Percentiles rank a stretch among this genome's conserved stretches.
Evolutionary conservation across 2,113 vertebrate species (phyloP).

Genomic region (Donacobius atricapilla): DNA sequence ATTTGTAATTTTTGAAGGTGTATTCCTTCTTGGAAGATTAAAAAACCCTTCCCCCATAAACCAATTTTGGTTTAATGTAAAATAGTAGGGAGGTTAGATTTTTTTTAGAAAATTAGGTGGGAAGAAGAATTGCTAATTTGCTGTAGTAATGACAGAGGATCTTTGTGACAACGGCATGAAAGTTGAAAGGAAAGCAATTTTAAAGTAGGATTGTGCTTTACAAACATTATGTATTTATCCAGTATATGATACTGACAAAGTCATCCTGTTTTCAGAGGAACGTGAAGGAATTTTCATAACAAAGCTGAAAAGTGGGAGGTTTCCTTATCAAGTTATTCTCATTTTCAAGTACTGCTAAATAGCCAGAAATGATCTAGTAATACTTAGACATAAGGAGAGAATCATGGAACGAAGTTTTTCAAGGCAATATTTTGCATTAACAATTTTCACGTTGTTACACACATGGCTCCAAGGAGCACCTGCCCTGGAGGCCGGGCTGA

Average conservation of each 20-base stretch:
- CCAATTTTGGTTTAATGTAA: background rate
- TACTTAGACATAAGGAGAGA: background rate
- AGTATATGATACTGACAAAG: background rate
- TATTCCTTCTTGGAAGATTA: background rate
- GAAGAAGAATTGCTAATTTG: background rate
- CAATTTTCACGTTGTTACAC: fast-evolving
- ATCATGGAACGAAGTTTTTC: background rate
- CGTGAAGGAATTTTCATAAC: background rate
- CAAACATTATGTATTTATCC: background rate
- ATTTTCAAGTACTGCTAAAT: background rate
- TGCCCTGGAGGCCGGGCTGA: background rate
- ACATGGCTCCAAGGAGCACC: background rate
- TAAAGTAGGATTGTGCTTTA: background rate
- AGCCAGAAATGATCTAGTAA: background rate
- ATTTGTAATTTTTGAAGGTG: background rate
- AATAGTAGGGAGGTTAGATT: background rate
- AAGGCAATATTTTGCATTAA: background rate
- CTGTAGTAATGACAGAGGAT: background rate
- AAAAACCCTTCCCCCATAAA: fast-evolving
- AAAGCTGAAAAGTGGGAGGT: background rate
- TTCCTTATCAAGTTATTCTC: background rate
- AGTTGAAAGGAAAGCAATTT: background rate
- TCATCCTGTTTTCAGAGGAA: background rate
- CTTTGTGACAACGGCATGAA: background rate
- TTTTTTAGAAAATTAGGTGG: background rate